phyloP scores from a whole-genome alignment of 2,113 vertebrate genomes.

The Pleuronectes platessa region DNA sequence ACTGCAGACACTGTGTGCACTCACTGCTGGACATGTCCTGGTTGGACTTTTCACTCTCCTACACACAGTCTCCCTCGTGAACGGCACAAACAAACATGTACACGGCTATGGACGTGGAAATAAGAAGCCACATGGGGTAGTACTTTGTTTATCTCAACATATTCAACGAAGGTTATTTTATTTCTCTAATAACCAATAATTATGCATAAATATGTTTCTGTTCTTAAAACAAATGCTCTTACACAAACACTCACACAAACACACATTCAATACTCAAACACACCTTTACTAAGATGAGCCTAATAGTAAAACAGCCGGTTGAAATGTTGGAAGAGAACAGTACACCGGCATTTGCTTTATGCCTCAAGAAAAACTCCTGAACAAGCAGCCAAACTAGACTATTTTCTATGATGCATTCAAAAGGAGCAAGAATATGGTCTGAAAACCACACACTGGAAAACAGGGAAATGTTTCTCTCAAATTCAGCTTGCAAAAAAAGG shows the following conservation, averaged over 20 bases:
- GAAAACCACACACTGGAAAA: slow-evolving; percentile 39
- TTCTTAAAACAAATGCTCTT: slow-evolving; percentile 26
- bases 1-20: slow-evolving; percentile 54
- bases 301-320: slow-evolving; percentile 18
- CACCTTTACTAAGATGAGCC: slow-evolving; percentile 15
- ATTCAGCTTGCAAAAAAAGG: slow-evolving; percentile 64
- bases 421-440: slow-evolving; percentile 44
- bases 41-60: slow-evolving; percentile 56
- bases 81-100: slow-evolving; percentile 40
- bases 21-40: slow-evolving; percentile 56
- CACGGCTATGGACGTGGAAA: slow-evolving; percentile 21
- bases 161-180: not conserved
- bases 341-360: slow-evolving; percentile 56
- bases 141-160: not conserved
- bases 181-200: slow-evolving; percentile 27
- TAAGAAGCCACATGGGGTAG: not conserved
- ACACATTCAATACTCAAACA: slow-evolving; percentile 5
- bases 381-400: slow-evolving; percentile 59
- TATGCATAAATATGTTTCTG: slow-evolving; percentile 30
- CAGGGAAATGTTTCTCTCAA: slow-evolving; percentile 36
- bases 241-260: not conserved
- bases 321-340: slow-evolving; percentile 26
- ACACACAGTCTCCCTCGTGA: slow-evolving; percentile 34
- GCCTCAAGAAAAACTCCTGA: slow-evolving; percentile 59
- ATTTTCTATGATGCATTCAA: slow-evolving; percentile 56